Conservation (phyloP, 2,888 invertebrate species). For the Rhamnusium bicolor region DNA sequence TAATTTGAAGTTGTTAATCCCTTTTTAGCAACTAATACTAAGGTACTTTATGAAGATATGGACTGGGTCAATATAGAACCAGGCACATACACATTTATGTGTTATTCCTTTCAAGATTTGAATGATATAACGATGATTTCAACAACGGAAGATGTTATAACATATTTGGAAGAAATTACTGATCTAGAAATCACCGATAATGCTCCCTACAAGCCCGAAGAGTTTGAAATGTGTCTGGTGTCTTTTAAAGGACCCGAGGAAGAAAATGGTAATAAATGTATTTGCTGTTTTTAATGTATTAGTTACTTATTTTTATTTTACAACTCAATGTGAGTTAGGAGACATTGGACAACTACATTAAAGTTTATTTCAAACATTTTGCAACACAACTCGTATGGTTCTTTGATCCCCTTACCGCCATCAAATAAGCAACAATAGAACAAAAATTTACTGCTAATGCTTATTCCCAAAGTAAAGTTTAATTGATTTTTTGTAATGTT, state of each 20-base stretch:
- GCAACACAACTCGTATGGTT: no score
- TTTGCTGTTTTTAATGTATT: no score
- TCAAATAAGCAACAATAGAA: no score
- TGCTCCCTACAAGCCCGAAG: conserved; percentile 53
- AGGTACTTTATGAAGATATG: conserved; percentile 49
- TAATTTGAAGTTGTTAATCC: not conserved
- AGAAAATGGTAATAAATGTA: conserved; percentile 41
- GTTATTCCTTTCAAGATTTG: conserved; percentile 41
- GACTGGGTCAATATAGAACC: conserved; percentile 38
- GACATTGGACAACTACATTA: no score
- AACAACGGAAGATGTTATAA: conserved; percentile 35
- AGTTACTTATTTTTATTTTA: no score
- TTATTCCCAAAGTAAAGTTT: no score
- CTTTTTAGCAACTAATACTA: conserved; percentile 7
- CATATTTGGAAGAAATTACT: conserved; percentile 39
- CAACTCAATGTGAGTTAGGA: no score
- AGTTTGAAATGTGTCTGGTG: conserved; percentile 60
- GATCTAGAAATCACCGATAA: conserved; percentile 40
- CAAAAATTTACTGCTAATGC: no score
- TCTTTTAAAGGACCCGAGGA: conserved; percentile 52
- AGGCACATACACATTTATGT: conserved; percentile 45
- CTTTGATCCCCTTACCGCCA: no score
- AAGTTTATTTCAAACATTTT: no score
- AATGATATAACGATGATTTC: conserved; percentile 48
- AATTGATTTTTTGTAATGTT: no score